phyloP scores from a whole-genome alignment of 2,888 invertebrate genomes.

The Dynastes tityus region DNA sequence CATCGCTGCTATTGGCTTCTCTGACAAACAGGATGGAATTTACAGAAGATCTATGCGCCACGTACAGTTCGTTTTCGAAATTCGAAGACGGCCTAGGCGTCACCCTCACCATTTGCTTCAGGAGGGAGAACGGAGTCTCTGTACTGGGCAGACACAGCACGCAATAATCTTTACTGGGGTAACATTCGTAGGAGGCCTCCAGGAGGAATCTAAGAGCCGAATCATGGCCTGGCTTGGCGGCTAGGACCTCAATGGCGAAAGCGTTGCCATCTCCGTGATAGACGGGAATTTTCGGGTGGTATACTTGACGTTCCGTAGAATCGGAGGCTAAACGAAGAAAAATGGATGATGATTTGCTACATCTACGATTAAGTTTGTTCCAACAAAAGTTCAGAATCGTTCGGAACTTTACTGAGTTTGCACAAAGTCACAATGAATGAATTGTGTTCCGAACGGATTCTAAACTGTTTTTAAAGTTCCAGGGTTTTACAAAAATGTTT shows the following conservation, averaged over 20 bases:
- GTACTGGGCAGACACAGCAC: constrained; percentile 74
- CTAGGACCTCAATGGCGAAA: constrained; percentile 76
- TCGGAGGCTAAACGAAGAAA: no score
- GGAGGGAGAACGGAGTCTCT: constrained; percentile 71
- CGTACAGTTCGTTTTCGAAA: constrained; percentile 69
- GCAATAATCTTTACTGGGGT: constrained; percentile 78
- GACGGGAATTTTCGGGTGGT: constrained; percentile 8
- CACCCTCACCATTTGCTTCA: constrained; percentile 73
- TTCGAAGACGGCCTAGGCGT: constrained; percentile 64
- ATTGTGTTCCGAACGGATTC: no score
- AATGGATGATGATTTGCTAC: no score
- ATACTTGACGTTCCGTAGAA: background rate
- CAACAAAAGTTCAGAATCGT: no score
- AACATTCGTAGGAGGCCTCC: constrained; percentile 78
- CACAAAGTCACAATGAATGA: no score
- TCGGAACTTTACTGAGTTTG: no score
- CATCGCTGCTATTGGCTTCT: background rate
- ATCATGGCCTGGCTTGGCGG: constrained; percentile 73
- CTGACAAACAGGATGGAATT: constrained; percentile 8
- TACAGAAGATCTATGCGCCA: constrained; percentile 65
- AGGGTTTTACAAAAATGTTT: no score
- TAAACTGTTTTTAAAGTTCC: no score
- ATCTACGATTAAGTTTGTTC: no score
- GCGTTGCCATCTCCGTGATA: constrained; percentile 73
- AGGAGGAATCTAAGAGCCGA: constrained; percentile 74